Percentiles rank a stretch among this genome's conserved stretches.
Conservation (phyloP, 2,797 vertebrate genomes). For the Cyprinella venusta region DNA sequence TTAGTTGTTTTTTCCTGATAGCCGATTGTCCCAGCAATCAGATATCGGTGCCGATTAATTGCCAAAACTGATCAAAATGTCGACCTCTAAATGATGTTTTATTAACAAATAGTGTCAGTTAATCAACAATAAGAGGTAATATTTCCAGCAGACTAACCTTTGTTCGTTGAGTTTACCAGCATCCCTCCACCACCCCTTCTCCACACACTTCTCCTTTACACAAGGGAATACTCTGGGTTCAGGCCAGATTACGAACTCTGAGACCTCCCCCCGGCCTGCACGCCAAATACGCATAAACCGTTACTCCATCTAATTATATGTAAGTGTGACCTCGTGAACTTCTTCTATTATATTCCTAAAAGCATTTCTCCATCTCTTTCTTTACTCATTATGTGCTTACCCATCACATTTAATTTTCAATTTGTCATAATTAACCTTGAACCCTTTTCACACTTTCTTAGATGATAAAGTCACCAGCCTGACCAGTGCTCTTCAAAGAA, state of each 20-base stretch:
- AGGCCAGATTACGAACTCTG: too few relatives aligned
- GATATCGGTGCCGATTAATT: background rate
- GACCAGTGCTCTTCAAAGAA: conserved; percentile 41
- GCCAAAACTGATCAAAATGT: background rate
- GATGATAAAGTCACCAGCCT: conserved; percentile 28
- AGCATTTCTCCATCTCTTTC: background rate
- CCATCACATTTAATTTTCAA: background rate
- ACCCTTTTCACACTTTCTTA: background rate
- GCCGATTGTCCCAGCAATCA: background rate
- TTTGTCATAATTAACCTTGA: background rate
- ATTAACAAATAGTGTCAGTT: too few relatives aligned
- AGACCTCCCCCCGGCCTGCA: too few relatives aligned
- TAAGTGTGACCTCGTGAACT: too few relatives aligned
- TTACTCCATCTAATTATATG: too few relatives aligned
- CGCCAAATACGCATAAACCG: too few relatives aligned
- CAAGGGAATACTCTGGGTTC: too few relatives aligned
- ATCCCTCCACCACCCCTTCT: too few relatives aligned
- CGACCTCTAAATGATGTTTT: background rate
- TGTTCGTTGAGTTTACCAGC: too few relatives aligned
- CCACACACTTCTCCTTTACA: too few relatives aligned
- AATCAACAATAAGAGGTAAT: too few relatives aligned
- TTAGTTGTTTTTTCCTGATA: background rate
- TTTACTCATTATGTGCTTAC: conserved; percentile 13
- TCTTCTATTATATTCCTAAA: background rate
- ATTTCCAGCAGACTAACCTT: too few relatives aligned